Evolutionary conservation across 2,888 invertebrate species (phyloP), one percentile per base, ranked within the genome.

Genomic region (Eupithecia subfuscata): DNA sequence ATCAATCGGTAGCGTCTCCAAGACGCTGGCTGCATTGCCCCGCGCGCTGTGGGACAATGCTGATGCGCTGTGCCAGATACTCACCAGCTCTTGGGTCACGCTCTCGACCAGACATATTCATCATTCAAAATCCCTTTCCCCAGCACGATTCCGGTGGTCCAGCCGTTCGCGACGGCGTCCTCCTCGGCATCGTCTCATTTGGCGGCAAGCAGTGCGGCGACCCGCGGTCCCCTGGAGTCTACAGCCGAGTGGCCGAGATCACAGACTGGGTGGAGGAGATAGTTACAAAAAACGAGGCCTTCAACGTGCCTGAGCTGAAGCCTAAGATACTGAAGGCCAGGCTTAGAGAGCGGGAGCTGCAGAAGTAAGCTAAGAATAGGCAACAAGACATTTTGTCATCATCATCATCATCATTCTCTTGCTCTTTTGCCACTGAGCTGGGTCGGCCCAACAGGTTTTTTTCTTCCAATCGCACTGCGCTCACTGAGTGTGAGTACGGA

Each of bases 81-180:
- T 40, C 40, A 45, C 5, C 18, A 18, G 18, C 48, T 48, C 16
- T 48, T 16, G 48, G 7, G 18, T 48, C 48, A 48, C 48, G 16
- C 16, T 9, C 12, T 43, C 43, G 43, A 43, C 12, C 43, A 43
- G 43, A 14, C 12, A 43, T 12, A 43, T 43, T 12, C 43, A 43
- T 43, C 9, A 43, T 43, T 12, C 12, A 43, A 43, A 43, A 43
- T 43, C 43, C 8, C 12, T 40, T n/a, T 68, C 25, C 12, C 30
- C 80, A 94, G 94, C 94, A 94, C 70, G 94, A 94, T 78, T 93
- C 93, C 0, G 94, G 94, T 0, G 94, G 94, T 0, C 94, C 94
- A 68, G 94, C 94, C 0, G 93, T 94, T 0, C 85, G 93, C 0
- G 93, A 94, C 34, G 94, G 94, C 0, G 92, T 94, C 0, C 88